Base-by-base conservation (phyloP, 2,888 invertebrate species). In the Watsonalla binaria region DNA sequence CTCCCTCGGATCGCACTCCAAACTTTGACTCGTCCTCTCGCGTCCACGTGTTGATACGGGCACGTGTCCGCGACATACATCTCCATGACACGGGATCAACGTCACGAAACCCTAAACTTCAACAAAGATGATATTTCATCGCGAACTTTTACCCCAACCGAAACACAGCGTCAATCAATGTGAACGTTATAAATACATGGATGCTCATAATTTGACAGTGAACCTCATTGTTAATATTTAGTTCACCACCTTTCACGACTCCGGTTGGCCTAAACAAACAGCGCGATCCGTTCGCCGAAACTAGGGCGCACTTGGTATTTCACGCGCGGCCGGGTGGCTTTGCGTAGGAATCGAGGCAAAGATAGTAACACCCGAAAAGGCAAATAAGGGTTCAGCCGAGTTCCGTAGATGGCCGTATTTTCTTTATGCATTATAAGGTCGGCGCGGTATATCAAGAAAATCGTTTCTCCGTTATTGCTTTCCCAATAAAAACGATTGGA, bases 301-400 rank as follows among this genome's bases (percentile, higher is more conserved):
- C 85, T 84, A 78, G 86, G 90, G 80, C 91, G 85, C 83, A 86
- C 82, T 91, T 90, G 86, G 89, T 90, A 89, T 90, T 89, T 86
- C 84, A 86, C 85, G 85, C 86, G 86, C 84, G 86, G 79, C 78
- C 76, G 80, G 78, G 74, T 75, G 79, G 82, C 84, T 86, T 86
- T 86, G 77, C 84, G 81, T 82, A 82, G 79, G 82, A 87, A 86
- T 86, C 78, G 86, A 82, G 78, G 80, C 80, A 84, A 74, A 85
- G 86, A 86, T 87, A 86, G 82, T 85, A 84, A 82, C 82, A 78
- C 82, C 84, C 74, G 72, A 84, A 86, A 89, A 88, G 84, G 84
- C 85, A 87, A 90, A 87, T 85, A 86, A 79, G 82, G 85, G 86
- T 84, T 82, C 76, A 78, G 80, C 78, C 70, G 76, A 82, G 82